Conservation (phyloP, 1,140 invertebrate species). For the Drosophila nigromelanica region DNA sequence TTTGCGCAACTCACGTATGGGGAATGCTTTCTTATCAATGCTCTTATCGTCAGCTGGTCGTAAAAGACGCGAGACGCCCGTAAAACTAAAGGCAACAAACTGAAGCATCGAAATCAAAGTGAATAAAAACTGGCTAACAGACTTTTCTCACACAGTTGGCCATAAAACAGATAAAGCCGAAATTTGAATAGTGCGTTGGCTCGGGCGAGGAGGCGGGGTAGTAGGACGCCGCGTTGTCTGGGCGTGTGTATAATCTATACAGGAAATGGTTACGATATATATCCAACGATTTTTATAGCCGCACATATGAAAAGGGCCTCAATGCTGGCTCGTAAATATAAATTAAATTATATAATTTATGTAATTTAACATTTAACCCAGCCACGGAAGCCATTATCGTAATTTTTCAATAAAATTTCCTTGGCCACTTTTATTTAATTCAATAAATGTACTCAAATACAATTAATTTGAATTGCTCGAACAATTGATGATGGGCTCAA, state of each 20-base stretch:
- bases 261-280: slow-evolving; percentile 70
- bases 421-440: slow-evolving; percentile 62
- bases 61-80: slow-evolving; percentile 62
- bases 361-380: slow-evolving; percentile 67
- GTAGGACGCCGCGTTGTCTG: slow-evolving; percentile 63
- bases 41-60: slow-evolving; percentile 57
- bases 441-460: slow-evolving; percentile 46
- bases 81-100: slow-evolving; percentile 69
- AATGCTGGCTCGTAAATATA: slow-evolving; percentile 63
- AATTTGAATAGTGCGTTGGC: slow-evolving; percentile 69
- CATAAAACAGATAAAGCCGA: slow-evolving; percentile 77
- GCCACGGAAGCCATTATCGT: slow-evolving; percentile 74
- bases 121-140: slow-evolving; percentile 63
- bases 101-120: slow-evolving; percentile 71
- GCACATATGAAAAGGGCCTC: slow-evolving; percentile 24
- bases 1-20: slow-evolving; percentile 63
- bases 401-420: slow-evolving; percentile 53
- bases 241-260: slow-evolving; percentile 51
- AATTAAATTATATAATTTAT: slow-evolving; percentile 79
- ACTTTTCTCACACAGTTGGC: slow-evolving; percentile 63
- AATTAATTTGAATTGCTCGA: slow-evolving; percentile 62
- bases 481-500: slow-evolving; percentile 15
- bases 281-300: slow-evolving; percentile 61
- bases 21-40: slow-evolving; percentile 27
- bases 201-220: background rate